A percentile compares a stretch with the other conserved stretches of the same genome.
phyloP scores from a whole-genome alignment of 2,888 invertebrate species.

The Cinara cedri region DNA sequence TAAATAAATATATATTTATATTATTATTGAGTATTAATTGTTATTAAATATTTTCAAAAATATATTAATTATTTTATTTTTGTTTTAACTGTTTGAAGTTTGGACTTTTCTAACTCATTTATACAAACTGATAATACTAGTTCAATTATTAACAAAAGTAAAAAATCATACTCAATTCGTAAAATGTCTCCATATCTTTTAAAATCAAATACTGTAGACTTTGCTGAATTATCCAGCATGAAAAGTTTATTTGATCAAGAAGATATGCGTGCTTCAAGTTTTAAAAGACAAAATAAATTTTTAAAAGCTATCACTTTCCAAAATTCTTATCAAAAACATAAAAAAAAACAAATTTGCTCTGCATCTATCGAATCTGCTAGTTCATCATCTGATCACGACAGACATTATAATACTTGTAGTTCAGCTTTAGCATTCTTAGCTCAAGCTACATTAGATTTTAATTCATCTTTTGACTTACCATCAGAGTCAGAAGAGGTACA shows the following conservation, averaged over 20 bases:
- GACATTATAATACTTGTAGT: conserved; percentile 51
- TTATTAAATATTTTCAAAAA: conserved; percentile 8
- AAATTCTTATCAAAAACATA: conserved; percentile 44
- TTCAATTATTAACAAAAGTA: conserved; percentile 39
- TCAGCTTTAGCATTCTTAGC: conserved; percentile 57
- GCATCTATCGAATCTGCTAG: conserved; percentile 54
- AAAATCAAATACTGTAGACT: conserved; percentile 53
- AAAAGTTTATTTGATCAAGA: conserved; percentile 66
- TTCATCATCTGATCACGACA: conserved; percentile 49
- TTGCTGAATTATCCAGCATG: conserved; percentile 52
- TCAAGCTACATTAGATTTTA: conserved; percentile 58
- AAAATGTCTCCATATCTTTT: conserved; percentile 41
- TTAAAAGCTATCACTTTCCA: conserved; percentile 57
- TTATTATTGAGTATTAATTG: conserved; percentile 25
- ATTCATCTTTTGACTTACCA: conserved; percentile 57
- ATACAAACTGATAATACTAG: conserved; percentile 24
- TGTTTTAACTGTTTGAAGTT: conserved; percentile 47
- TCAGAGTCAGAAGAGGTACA: conserved; percentile 58
- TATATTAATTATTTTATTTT: conserved; percentile 44
- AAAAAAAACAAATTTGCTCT: conserved; percentile 49
- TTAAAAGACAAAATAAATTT: conserved; percentile 63
- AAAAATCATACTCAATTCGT: conserved; percentile 28
- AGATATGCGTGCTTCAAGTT: conserved; percentile 67
- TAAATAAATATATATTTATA: background rate
- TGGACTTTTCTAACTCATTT: conserved; percentile 40